Conservation (phyloP, 2,888 invertebrate species). For the Oxycera nigricornis region DNA sequence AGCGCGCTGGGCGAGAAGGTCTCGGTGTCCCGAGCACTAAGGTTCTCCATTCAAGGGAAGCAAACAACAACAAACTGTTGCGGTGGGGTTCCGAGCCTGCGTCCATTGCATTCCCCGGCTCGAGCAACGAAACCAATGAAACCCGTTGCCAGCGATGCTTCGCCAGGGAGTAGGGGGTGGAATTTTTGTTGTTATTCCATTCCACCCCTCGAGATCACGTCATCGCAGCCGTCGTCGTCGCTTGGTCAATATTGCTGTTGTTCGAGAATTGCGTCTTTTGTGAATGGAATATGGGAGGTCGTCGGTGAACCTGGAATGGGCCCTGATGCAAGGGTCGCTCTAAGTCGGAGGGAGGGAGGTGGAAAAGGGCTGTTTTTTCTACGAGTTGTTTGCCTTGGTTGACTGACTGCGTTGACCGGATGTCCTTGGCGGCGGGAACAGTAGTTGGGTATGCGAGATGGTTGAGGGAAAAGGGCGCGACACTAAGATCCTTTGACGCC, state of each 20-base stretch:
- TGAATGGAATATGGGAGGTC: conserved; percentile 1
- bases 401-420: conserved; percentile 37
- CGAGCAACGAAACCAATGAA: not conserved
- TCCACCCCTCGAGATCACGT: conserved; percentile 16
- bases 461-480: conserved; percentile 22
- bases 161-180: not conserved
- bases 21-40: not conserved
- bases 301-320: not conserved
- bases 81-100: conserved; percentile 21
- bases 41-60: conserved; percentile 15
- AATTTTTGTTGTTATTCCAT: conserved; percentile 2
- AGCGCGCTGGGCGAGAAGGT: not conserved
- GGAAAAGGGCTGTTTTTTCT: not conserved
- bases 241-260: not conserved
- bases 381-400: conserved; percentile 22
- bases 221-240: not conserved
- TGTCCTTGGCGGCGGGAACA: conserved; percentile 21
- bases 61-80: conserved; percentile 37
- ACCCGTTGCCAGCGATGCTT: not conserved
- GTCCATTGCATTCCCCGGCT: not conserved
- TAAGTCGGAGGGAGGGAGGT: too few relatives aligned
- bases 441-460: not conserved
- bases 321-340: not conserved
- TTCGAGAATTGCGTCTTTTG: conserved; percentile 32
- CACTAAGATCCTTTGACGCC: not conserved